Evolutionary conservation across 2,113 vertebrate genomes (phyloP), one percentile per base, ranked within the genome.

Genomic region (Herpetotheres cachinnans): DNA sequence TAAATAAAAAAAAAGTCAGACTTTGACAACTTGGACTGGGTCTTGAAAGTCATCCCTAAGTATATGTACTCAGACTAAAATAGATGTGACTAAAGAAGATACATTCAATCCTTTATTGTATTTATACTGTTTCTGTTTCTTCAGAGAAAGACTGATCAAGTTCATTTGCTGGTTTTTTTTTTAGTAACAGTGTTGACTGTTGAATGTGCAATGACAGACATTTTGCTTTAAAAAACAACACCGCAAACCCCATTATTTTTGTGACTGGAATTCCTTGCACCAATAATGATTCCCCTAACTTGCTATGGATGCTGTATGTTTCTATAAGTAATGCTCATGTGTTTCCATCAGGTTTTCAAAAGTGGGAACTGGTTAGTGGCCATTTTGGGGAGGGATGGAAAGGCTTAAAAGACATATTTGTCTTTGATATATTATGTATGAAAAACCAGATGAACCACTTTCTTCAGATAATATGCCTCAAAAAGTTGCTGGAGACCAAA

Each of bases 251-350:
- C 18, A 26, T 16, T 16, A 11, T 20, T 73, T 70, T 40, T 83
- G 49, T 92, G 36, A 38, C 27, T 49, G 16, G 5, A 88, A 82
- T 80, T 92, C 52, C 21, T 85, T 86, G 58, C 21, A 34, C 21
- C 24, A 24, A 0, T n/a, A 79, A 38, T 10, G 0, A 62, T 56
- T 83, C 77, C 55, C 25, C 6, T 54, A 32, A 42, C 12, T 72
- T 61, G 6, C 24, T 69, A 2, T 34, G 54, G 34, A n/a, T 71
- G 24, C 24, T 66, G 25, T 26, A 13, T 2, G 0, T 42, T 79
- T 66, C 65, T 58, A 21, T 34, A 66, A 62, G 30, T 26, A 49
- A 38, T 0, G 0, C 3, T 62, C 1, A 0, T 1, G 5, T 30
- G 8, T 58, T 89, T 69, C 30, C 25, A 27, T 76, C 25, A 80